Evolutionary conservation across 2,888 invertebrate species (phyloP).

Genomic region (Euclidia mi): DNA sequence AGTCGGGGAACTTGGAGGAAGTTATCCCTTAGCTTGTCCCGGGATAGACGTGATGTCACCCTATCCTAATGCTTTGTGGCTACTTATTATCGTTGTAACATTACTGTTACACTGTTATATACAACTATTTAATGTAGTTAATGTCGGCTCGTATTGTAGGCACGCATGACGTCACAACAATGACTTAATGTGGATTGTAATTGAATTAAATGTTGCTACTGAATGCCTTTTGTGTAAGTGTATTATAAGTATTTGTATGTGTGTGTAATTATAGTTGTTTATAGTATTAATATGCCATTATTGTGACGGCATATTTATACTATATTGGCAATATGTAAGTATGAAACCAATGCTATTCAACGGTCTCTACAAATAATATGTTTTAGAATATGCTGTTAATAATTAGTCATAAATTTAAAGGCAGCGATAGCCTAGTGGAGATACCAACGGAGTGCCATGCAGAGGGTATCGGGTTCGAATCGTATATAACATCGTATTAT

Average conservation of each 20-base stretch:
- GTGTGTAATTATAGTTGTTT: background rate
- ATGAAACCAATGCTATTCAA: too few relatives aligned
- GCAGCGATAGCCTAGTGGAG: too few relatives aligned
- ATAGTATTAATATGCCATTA: too few relatives aligned
- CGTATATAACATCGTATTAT: too few relatives aligned
- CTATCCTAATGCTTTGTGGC: constrained; percentile 48
- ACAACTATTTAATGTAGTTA: constrained; percentile 16
- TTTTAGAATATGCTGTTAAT: too few relatives aligned
- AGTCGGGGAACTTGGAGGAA: constrained; percentile 62
- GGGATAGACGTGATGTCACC: constrained; percentile 50
- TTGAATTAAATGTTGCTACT: constrained; percentile 14
- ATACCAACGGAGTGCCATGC: too few relatives aligned
- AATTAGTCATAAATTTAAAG: too few relatives aligned
- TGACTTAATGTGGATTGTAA: constrained; percentile 7
- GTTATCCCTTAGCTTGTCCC: constrained; percentile 50
- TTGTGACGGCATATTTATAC: too few relatives aligned
- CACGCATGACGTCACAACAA: background rate
- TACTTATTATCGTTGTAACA: constrained; percentile 37
- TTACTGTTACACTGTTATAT: constrained; percentile 28
- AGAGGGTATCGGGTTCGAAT: too few relatives aligned
- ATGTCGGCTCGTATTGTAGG: background rate
- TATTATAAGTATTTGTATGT: constrained; percentile 7
- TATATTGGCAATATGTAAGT: too few relatives aligned
- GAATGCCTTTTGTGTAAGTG: constrained; percentile 16
- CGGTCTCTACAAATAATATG: too few relatives aligned